A percentile compares a stretch with the other conserved stretches of the same genome.
Conservation (phyloP, 2,888 invertebrate genomes). For the Serrognathus titanus region DNA sequence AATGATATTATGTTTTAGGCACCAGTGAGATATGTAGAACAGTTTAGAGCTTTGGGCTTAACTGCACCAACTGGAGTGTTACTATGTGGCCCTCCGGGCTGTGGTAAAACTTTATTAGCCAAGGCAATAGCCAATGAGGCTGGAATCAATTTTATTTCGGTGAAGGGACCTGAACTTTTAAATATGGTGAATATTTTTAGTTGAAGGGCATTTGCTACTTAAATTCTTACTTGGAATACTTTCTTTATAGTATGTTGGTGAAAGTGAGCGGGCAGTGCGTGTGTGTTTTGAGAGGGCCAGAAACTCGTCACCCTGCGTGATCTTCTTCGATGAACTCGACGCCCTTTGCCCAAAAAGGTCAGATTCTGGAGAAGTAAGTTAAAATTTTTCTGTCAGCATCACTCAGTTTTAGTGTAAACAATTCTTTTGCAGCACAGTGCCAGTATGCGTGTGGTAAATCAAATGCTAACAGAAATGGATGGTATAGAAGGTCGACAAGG, state of each 20-base stretch:
- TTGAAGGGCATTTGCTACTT: not conserved
- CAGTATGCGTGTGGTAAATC: slow-evolving; percentile 88
- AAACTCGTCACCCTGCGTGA: slow-evolving; percentile 95
- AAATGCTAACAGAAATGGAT: slow-evolving; percentile 97
- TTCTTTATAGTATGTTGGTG: slow-evolving; percentile 83
- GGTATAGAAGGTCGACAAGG: slow-evolving; percentile 88
- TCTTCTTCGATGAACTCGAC: slow-evolving; percentile 98
- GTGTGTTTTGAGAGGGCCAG: slow-evolving; percentile 92
- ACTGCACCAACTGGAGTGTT: slow-evolving; percentile 84
- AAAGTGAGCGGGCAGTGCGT: slow-evolving; percentile 96
- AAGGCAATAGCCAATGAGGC: slow-evolving; percentile 99
- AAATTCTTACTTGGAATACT: not conserved
- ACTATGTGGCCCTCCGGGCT: slow-evolving; percentile 95
- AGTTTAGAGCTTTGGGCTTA: slow-evolving; percentile 74
- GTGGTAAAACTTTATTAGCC: slow-evolving; percentile 93
- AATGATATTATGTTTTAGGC: slow-evolving; percentile 55
- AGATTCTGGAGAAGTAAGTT: slow-evolving; percentile 59
- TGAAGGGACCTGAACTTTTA: slow-evolving; percentile 96
- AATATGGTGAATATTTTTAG: slow-evolving; percentile 73
- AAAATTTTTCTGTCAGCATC: not conserved
- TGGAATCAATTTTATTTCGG: slow-evolving; percentile 97
- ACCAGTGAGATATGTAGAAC: slow-evolving; percentile 83
- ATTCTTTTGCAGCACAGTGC: slow-evolving; percentile 58
- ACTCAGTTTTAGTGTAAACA: not conserved
- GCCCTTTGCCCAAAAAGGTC: slow-evolving; percentile 89